Conservation (phyloP, 2,113 vertebrate genomes). For the Helogale parvula region DNA sequence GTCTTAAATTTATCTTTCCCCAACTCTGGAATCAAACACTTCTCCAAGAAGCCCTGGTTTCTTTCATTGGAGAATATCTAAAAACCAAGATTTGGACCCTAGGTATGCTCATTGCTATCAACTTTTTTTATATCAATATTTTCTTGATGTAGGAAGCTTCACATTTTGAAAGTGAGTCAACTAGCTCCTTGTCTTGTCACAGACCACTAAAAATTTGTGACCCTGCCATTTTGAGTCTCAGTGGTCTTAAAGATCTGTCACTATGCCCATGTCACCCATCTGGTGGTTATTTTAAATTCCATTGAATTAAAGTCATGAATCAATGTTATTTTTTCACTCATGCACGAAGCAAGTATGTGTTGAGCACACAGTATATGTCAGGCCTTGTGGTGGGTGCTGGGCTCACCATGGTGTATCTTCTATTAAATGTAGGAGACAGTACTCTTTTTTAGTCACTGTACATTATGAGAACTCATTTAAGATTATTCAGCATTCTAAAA, state of each 20-base stretch:
- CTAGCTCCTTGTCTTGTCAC: background rate
- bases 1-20: background rate
- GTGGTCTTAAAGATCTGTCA: background rate
- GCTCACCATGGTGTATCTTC: background rate
- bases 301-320: background rate
- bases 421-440: background rate
- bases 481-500: background rate
- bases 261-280: background rate
- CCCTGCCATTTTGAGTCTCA: background rate
- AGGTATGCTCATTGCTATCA: background rate
- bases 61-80: background rate
- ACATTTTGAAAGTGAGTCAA: background rate
- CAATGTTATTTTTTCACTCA: background rate
- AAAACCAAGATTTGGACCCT: background rate
- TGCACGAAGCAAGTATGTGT: background rate
- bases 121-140: background rate
- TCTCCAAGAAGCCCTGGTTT: background rate
- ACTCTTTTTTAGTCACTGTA: background rate
- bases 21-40: background rate
- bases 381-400: background rate
- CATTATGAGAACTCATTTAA: constrained; percentile 21
- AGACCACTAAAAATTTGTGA: background rate
- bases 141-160: background rate
- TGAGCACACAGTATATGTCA: background rate
- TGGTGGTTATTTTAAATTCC: constrained; percentile 3